These are phyloP conservation scores for Tinamus major DNA, from an alignment of 2,797 vertebrate species.

Conservation along the genomic window DNA sequence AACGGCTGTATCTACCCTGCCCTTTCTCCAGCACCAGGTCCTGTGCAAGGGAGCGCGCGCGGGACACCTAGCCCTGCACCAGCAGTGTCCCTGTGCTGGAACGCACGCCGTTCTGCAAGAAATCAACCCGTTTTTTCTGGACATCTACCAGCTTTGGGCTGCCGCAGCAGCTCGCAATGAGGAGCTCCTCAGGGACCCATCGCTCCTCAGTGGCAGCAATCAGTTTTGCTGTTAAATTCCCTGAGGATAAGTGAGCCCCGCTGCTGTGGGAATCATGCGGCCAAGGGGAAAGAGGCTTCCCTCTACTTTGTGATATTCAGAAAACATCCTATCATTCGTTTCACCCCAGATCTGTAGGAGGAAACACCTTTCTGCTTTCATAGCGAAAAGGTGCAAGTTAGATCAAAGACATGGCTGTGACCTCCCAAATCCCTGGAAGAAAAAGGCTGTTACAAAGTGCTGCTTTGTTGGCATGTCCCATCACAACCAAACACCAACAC, in stretches of 20 bases:
- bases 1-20: background rate
- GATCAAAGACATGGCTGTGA: background rate
- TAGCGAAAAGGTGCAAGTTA: background rate
- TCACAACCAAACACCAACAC: background rate
- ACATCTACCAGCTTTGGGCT: background rate
- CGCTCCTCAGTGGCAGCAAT: background rate
- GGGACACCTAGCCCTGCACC: fast-evolving
- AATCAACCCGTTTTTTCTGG: background rate
- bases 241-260: background rate
- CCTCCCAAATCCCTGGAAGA: background rate
- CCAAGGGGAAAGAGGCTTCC: background rate
- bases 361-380: background rate
- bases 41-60: background rate
- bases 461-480: background rate
- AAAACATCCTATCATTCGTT: background rate
- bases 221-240: background rate
- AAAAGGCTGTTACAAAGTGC: background rate
- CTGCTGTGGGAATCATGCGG: background rate
- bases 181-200: background rate
- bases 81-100: background rate
- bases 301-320: background rate
- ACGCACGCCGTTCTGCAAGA: background rate
- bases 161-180: background rate
- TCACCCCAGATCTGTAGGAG: background rate
- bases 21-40: background rate